Percentiles rank a stretch among this genome's conserved stretches.
phyloP scores from a whole-genome alignment of 1,140 invertebrate genomes.

The Idris sp. region DNA sequence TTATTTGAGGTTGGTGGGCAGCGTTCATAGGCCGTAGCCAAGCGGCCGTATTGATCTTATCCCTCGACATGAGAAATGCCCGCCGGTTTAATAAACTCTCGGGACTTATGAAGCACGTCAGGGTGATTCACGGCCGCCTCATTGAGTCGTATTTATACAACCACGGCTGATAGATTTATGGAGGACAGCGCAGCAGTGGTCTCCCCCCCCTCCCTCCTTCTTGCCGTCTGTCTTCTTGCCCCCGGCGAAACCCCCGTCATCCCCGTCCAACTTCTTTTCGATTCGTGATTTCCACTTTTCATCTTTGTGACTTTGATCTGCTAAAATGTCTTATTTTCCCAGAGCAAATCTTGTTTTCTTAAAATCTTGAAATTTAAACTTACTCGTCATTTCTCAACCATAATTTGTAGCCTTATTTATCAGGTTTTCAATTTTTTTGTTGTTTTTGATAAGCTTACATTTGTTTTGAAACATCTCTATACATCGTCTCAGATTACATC shows the following conservation, averaged over 20 bases:
- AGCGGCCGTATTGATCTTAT: slow-evolving; percentile 79
- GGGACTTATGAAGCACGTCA: slow-evolving; percentile 80
- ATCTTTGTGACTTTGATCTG: slow-evolving; percentile 29
- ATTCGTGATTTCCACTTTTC: slow-evolving; percentile 39
- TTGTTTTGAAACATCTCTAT: no score
- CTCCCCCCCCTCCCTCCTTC: slow-evolving; percentile 64
- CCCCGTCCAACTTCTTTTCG: slow-evolving; percentile 58
- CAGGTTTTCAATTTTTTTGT: no score
- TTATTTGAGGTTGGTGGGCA: slow-evolving; percentile 66
- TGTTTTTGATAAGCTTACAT: no score
- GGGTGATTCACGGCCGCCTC: slow-evolving; percentile 79
- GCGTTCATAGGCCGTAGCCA: slow-evolving; percentile 62
- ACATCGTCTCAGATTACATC: no score
- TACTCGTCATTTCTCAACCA: no score
- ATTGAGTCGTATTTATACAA: slow-evolving; percentile 80
- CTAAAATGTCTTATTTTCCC: no score
- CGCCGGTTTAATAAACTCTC: slow-evolving; percentile 79
- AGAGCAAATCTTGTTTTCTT: no score
- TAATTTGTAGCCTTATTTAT: no score
- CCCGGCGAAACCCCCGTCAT: slow-evolving; percentile 51
- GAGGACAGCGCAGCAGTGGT: slow-evolving; percentile 78
- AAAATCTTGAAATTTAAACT: no score
- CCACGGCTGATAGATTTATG: slow-evolving; percentile 79
- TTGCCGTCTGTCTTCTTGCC: slow-evolving; percentile 16
- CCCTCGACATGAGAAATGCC: slow-evolving; percentile 79